Evolutionary conservation across 2,888 invertebrate genomes (phyloP).

Genomic region (Stratiomys singularior): DNA sequence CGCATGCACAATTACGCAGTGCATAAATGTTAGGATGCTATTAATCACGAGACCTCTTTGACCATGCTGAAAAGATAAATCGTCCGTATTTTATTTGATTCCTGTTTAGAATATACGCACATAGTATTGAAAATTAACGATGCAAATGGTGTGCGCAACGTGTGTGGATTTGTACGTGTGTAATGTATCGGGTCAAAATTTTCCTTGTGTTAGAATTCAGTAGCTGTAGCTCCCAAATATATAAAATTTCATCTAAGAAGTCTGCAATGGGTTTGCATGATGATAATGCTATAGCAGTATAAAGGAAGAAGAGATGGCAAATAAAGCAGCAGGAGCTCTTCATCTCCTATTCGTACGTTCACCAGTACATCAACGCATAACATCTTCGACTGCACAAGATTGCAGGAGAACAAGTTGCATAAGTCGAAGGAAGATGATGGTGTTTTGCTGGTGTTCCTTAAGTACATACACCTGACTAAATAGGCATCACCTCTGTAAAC

Average conservation of each 20-base stretch:
- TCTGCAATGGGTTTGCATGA: neutral
- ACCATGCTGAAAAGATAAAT: conserved; percentile 17
- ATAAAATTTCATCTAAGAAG: neutral
- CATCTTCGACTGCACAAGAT: conserved; percentile 12
- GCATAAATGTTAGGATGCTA: neutral
- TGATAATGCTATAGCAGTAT: neutral
- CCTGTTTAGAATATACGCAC: neutral
- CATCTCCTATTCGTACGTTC: neutral
- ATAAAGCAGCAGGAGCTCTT: conserved; percentile 24
- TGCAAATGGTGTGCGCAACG: neutral
- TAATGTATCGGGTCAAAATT: neutral
- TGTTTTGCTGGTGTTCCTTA: neutral
- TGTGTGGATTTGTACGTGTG: neutral
- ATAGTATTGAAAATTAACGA: conserved; percentile 11
- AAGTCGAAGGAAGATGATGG: neutral
- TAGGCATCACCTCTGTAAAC: conserved; percentile 23
- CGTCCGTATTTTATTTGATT: neutral
- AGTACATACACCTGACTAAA: conserved; percentile 40
- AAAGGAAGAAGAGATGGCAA: conserved; percentile 13
- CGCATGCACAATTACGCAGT: neutral
- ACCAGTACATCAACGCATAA: neutral
- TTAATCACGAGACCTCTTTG: neutral
- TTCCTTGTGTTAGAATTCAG: neutral
- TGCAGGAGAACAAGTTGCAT: conserved; percentile 7
- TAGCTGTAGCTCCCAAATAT: neutral